A percentile compares a stretch with the other conserved stretches of the same genome.
Evolutionary conservation across 30 jellyfish, hydroid and myxozoan genomes (phyloP).

Genomic region (Thelohanellus kitauei): DNA sequence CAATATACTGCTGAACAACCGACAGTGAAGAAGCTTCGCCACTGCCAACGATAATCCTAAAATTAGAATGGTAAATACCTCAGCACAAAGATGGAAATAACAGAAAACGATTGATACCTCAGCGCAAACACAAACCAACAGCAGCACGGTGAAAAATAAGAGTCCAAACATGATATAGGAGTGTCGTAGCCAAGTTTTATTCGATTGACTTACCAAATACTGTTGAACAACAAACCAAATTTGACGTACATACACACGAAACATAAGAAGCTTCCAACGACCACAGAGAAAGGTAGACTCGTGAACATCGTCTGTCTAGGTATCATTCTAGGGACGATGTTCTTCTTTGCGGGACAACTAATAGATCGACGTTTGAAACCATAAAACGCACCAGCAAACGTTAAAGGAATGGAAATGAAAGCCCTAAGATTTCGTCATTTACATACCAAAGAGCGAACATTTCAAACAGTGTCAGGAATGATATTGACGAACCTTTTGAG

Average conservation of each 20-base stretch:
- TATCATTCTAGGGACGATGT: too few relatives aligned
- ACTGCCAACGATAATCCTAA: constrained; percentile 1
- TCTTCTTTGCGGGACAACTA: not conserved
- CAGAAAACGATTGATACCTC: constrained; percentile 62
- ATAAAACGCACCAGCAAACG: not conserved
- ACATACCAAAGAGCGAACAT: too few relatives aligned
- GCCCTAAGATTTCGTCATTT: too few relatives aligned
- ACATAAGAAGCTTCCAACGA: too few relatives aligned
- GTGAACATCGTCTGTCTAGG: too few relatives aligned
- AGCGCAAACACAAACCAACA: constrained; percentile 18
- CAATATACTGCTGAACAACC: not conserved
- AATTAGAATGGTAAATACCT: constrained; percentile 14
- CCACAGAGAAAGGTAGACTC: too few relatives aligned
- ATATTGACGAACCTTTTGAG: too few relatives aligned
- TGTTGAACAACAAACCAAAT: too few relatives aligned
- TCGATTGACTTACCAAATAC: too few relatives aligned
- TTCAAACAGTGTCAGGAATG: too few relatives aligned
- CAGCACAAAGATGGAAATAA: constrained; percentile 78
- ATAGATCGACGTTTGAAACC: not conserved
- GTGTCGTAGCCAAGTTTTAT: not conserved
- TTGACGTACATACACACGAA: too few relatives aligned
- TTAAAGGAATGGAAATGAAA: not conserved
- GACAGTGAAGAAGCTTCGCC: not conserved
- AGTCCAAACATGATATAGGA: not conserved
- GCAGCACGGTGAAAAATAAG: not conserved